These are phyloP conservation scores for Pseudonaja textilis DNA, from an alignment of 2,113 vertebrate genomes.

Conservation along the genomic window DNA sequence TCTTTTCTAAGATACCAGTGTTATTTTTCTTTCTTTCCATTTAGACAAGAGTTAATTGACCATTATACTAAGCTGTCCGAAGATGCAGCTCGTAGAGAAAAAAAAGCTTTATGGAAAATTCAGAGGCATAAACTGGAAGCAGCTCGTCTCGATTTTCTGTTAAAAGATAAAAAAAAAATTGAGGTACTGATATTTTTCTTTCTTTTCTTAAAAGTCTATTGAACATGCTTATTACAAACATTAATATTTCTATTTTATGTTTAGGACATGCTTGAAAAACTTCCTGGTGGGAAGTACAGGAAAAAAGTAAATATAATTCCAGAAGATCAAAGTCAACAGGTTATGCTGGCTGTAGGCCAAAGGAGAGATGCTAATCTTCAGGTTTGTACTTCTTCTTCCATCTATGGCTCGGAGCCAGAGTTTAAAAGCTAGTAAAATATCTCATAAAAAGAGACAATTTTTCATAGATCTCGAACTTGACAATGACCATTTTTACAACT, in stretches of 20 bases:
- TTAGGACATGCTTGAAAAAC: constrained; percentile 75
- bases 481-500: neutral
- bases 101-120: constrained; percentile 85
- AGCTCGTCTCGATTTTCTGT: constrained; percentile 77
- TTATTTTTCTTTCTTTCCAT: constrained; percentile 32
- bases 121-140: constrained; percentile 83
- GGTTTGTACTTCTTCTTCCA: constrained; percentile 50
- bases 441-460: neutral
- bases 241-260: neutral
- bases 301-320: constrained; percentile 58
- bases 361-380: constrained; percentile 34
- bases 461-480: neutral
- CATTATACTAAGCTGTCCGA: constrained; percentile 89
- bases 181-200: constrained; percentile 69
- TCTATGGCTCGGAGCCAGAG: neutral
- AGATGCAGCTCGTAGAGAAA: constrained; percentile 86
- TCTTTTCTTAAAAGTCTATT: neutral
- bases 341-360: constrained; percentile 23
- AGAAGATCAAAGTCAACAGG: constrained; percentile 29
- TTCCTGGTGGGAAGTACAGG: constrained; percentile 64
- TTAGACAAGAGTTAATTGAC: constrained; percentile 89
- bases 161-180: constrained; percentile 68
- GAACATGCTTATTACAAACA: neutral
- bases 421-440: neutral
- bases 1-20: neutral